These are phyloP conservation scores for Poeciliopsis infans DNA, from an alignment of 2,797 vertebrate genomes.

Conservation along the genomic window DNA sequence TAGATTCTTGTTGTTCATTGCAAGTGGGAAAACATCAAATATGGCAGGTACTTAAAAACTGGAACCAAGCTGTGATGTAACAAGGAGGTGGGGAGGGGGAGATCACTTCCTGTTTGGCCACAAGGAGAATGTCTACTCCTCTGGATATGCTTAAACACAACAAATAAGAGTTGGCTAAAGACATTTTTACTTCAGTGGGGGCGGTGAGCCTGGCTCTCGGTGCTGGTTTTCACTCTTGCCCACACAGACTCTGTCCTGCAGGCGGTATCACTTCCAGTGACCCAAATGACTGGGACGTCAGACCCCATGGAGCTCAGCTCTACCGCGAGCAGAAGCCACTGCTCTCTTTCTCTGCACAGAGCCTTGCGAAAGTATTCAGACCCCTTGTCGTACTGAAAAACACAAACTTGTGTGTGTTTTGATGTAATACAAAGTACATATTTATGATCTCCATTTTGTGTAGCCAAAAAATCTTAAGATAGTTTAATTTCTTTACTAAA, in stretches of 20 bases:
- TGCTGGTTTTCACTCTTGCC: slow-evolving; percentile 27
- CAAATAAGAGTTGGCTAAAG: slow-evolving; percentile 5
- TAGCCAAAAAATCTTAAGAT: not conserved
- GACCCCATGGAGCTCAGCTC: not conserved
- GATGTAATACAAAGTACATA: not conserved
- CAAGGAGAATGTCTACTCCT: not conserved
- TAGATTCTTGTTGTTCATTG: not conserved
- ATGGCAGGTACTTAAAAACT: slow-evolving; percentile 10
- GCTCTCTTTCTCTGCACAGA: not conserved
- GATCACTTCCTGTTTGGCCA: slow-evolving; percentile 42
- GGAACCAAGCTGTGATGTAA: slow-evolving; percentile 23
- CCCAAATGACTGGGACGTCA: slow-evolving; percentile 4
- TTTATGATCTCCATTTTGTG: not conserved
- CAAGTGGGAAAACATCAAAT: slow-evolving; percentile 2
- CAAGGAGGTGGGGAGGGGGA: not conserved
- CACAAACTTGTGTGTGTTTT: not conserved
- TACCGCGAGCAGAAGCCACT: not conserved
- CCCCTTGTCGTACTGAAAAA: not conserved
- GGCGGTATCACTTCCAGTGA: slow-evolving; percentile 36
- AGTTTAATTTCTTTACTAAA: not conserved
- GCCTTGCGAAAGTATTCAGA: not conserved
- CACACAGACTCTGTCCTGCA: slow-evolving; percentile 17
- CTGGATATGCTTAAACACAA: slow-evolving; percentile 9
- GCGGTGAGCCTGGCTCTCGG: slow-evolving; percentile 12
- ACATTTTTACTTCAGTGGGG: slow-evolving; percentile 28